A percentile compares a stretch with the other conserved stretches of the same genome.
Evolutionary conservation across 2,888 invertebrate species (phyloP).

Genomic region (Thyatira batis): DNA sequence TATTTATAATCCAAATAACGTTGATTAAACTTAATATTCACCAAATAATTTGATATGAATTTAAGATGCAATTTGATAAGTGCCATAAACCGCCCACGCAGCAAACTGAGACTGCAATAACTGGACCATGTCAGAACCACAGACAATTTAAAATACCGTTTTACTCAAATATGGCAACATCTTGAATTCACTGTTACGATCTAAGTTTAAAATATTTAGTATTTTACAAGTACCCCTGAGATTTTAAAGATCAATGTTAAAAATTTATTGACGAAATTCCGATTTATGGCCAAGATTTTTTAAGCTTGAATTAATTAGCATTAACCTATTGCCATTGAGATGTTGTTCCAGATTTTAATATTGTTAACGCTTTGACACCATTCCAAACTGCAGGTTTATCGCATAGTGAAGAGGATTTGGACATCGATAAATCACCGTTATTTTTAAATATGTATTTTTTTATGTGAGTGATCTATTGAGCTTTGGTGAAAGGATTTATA

Average conservation of each 20-base stretch:
- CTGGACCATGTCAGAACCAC: slow-evolving; percentile 12
- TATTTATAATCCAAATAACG: not conserved
- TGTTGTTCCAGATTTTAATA: not conserved
- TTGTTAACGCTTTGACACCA: not conserved
- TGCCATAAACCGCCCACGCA: slow-evolving; percentile 32
- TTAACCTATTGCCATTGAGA: not conserved
- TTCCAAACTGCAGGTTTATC: not conserved
- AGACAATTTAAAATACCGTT: slow-evolving; percentile 23
- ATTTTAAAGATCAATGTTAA: no score
- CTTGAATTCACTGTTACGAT: no score
- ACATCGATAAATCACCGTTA: not conserved
- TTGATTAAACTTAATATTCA: slow-evolving; percentile 27
- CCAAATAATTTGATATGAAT: slow-evolving; percentile 30
- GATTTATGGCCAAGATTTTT: not conserved
- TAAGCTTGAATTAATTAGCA: not conserved
- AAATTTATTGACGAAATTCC: not conserved
- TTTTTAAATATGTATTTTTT: not conserved
- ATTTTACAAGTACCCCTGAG: no score
- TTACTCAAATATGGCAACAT: slow-evolving; percentile 5
- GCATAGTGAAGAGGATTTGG: not conserved
- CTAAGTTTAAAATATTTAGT: no score
- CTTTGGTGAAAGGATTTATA: not conserved
- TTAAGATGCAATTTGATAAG: slow-evolving; percentile 16
- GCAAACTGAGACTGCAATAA: slow-evolving; percentile 24
- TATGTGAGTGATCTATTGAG: not conserved